These are phyloP conservation scores for Ceratina australensis DNA, from an alignment of 1,140 invertebrate genomes.

Conservation along the genomic window DNA sequence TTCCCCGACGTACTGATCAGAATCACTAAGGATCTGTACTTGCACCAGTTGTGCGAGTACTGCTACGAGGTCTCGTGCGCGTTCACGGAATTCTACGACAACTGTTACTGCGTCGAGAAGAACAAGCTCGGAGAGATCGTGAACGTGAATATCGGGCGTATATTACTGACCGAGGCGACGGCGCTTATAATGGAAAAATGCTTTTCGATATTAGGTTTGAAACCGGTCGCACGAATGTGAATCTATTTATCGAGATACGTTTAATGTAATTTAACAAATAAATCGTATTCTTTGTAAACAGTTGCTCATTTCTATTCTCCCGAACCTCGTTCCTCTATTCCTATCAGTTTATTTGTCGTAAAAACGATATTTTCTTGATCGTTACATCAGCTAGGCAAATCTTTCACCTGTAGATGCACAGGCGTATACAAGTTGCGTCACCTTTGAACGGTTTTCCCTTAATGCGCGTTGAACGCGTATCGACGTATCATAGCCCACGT, in stretches of 20 bases:
- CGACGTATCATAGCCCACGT: no score
- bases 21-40: conserved; percentile 90
- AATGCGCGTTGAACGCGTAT: no score
- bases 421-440: no score
- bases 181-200: conserved; percentile 92
- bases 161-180: conserved; percentile 96
- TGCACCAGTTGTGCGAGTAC: conserved; percentile 97
- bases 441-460: no score
- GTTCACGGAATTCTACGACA: conserved; percentile 99
- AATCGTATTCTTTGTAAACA: background rate
- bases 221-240: conserved; percentile 95
- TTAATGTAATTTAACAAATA: conserved; percentile 5
- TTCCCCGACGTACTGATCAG: conserved; percentile 94
- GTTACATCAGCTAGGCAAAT: no score
- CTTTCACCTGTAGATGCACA: no score
- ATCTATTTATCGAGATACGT: conserved; percentile 7
- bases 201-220: conserved; percentile 95
- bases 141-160: conserved; percentile 91
- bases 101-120: conserved; percentile 98
- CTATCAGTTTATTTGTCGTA: no score
- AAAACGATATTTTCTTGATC: no score
- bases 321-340: no score
- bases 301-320: background rate
- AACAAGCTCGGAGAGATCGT: conserved; percentile 88
- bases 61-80: conserved; percentile 95